Base-by-base conservation (phyloP, 2,888 invertebrate species). In the Pherbina coryleti region DNA sequence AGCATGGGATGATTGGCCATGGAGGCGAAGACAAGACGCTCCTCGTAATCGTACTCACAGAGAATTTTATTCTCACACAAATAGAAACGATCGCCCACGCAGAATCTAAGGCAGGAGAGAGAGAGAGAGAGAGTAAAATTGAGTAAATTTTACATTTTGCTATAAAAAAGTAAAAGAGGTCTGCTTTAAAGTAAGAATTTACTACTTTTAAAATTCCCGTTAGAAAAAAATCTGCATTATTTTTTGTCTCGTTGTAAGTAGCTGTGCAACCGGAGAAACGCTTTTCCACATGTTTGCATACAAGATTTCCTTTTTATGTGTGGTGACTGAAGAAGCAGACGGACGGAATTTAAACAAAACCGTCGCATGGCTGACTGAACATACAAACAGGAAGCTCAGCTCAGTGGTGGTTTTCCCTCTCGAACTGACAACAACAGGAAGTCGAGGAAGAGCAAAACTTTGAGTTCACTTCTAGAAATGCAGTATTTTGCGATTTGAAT, bases 21-120 rank as follows among this genome's bases (percentile, higher is more conserved):
- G 88, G 96, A 97, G 81, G 98, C 97, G 89, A 98, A 98, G 82
- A 98, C 96, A 90, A 97, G 92, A 83, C 98, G 92, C 91, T 98
- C 98, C 88, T 98, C 98, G 89, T 98, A 98, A 90, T 98, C 98
- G 89, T 98, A 98, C 91, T 98, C 98, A 91, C 98, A 98, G 75
- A 98, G 93, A 84, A 98, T 98, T 92, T 98, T 97, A 91, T 98
- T 98, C 91, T 98, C 98, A 91, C 97, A 97, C 84, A 98, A 91
- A 91, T 98, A 98, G 91, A 98, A 98, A 82, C 97, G 93, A 90
- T 98, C 98, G 49, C 98, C 98, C 62, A 98, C 98, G 91, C 98
- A 98, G 91, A 98, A 98, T 92, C 98, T 98, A 28, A 78, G 53
- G 64, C 25, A 57, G 31, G 69, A 62, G 75, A 31, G 75, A 75